Conservation (phyloP, 2,113 vertebrate species). For the Oceanites oceanicus region DNA sequence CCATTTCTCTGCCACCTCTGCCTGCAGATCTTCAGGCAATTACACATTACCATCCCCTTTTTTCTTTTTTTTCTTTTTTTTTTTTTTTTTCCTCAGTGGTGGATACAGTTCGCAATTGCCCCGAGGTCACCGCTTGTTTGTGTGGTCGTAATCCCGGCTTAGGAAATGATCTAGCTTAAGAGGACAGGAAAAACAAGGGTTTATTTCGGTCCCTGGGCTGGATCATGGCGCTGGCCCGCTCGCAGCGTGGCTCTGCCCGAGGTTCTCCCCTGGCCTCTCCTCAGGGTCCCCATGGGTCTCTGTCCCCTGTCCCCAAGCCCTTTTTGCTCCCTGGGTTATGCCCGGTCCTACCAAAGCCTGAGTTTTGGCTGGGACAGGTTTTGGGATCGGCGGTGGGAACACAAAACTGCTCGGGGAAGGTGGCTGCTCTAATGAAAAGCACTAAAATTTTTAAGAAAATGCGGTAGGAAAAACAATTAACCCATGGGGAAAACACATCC, state of each 20-base stretch:
- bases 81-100: not conserved
- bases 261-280: not conserved
- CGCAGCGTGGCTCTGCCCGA: not conserved
- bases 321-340: not conserved
- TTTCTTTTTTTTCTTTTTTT: too few species aligned
- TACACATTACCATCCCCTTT: not conserved
- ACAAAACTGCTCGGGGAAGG: not conserved
- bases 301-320: not conserved
- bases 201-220: not conserved
- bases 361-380: not conserved
- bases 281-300: not conserved
- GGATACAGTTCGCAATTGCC: rapidly evolving
- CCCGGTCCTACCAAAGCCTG: not conserved
- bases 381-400: not conserved
- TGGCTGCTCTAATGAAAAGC: not conserved
- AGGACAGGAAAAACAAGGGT: not conserved
- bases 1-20: not conserved
- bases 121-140: not conserved
- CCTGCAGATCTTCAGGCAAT: not conserved
- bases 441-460: too few species aligned
- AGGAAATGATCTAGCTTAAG: not conserved
- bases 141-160: not conserved
- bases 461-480: not conserved
- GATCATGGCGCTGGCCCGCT: not conserved
- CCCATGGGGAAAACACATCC: not conserved